These are phyloP conservation scores for Lepidurus couesii DNA, from an alignment of 1,140 invertebrate genomes.

Conservation along the genomic window DNA sequence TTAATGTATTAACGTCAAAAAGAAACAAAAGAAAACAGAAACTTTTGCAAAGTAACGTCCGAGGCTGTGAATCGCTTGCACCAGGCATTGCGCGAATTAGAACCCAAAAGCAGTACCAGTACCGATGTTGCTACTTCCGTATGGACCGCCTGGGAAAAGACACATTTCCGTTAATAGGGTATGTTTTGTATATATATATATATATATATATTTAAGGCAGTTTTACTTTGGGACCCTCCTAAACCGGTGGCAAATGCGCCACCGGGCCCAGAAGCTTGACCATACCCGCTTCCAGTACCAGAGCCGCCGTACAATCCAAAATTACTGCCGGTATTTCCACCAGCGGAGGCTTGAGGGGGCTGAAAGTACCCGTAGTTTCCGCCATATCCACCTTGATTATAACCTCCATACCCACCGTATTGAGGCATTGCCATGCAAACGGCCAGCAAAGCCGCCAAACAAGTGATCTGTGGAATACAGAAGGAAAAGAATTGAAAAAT, in stretches of 20 bases:
- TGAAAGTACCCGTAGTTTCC: neutral
- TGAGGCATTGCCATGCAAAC: neutral
- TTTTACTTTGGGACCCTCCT: neutral
- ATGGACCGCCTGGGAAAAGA: neutral
- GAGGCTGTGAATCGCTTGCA: too few relatives aligned
- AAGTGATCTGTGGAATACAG: neutral
- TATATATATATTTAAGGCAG: too few relatives aligned
- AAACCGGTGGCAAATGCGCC: neutral
- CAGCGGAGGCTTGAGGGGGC: conserved; percentile 1
- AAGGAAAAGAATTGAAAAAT: neutral
- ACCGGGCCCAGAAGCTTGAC: neutral
- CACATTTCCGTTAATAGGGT: neutral
- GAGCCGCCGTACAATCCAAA: neutral
- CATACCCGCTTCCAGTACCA: neutral
- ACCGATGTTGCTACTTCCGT: neutral
- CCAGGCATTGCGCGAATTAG: neutral
- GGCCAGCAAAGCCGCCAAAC: neutral
- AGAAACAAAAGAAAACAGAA: too few relatives aligned
- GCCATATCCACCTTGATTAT: neutral
- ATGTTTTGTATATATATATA: neutral
- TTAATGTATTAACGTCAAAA: too few relatives aligned
- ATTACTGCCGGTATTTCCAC: neutral
- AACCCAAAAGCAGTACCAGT: neutral
- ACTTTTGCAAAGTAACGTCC: too few relatives aligned
- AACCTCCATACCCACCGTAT: neutral